Conservation (phyloP, 2,888 invertebrate species). For the Dicyrtoma fusca region DNA sequence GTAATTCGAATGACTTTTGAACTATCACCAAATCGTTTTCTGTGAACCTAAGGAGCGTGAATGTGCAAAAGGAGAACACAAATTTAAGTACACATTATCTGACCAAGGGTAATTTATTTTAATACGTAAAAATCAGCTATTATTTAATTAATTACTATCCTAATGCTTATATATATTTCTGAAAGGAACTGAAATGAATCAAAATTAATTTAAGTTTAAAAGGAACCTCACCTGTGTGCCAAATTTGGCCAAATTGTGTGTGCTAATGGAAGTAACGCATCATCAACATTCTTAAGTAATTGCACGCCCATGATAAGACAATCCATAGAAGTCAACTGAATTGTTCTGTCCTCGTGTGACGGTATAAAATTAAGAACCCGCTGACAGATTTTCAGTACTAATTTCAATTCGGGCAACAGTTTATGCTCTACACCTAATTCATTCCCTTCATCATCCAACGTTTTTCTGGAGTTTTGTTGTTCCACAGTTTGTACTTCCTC, state of each 20-base stretch:
- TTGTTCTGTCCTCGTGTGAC: constrained; percentile 32
- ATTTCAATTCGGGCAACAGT: constrained; percentile 35
- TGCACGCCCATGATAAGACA: constrained; percentile 47
- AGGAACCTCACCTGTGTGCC: constrained; percentile 45
- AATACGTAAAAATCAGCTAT: not conserved
- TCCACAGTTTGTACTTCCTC: not conserved
- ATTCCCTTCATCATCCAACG: constrained; percentile 2
- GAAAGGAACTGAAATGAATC: not conserved
- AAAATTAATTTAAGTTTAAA: not conserved
- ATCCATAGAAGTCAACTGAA: constrained; percentile 48
- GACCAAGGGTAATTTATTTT: not conserved
- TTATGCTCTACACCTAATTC: constrained; percentile 20
- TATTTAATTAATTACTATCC: not conserved
- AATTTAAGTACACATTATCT: not conserved
- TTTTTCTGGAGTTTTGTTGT: constrained; percentile 13
- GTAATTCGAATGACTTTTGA: constrained; percentile 52
- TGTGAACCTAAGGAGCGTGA: constrained; percentile 39
- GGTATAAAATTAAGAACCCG: constrained; percentile 51
- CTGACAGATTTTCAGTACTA: constrained; percentile 45
- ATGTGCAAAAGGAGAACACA: not conserved
- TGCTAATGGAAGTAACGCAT: constrained; percentile 48
- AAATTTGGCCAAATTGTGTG: constrained; percentile 54
- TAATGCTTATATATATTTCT: not conserved
- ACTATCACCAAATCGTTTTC: constrained; percentile 52
- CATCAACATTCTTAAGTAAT: constrained; percentile 43